These are phyloP conservation scores for Drosophila repleta DNA, from an alignment of 1,140 invertebrate genomes.

Conservation along the genomic window DNA sequence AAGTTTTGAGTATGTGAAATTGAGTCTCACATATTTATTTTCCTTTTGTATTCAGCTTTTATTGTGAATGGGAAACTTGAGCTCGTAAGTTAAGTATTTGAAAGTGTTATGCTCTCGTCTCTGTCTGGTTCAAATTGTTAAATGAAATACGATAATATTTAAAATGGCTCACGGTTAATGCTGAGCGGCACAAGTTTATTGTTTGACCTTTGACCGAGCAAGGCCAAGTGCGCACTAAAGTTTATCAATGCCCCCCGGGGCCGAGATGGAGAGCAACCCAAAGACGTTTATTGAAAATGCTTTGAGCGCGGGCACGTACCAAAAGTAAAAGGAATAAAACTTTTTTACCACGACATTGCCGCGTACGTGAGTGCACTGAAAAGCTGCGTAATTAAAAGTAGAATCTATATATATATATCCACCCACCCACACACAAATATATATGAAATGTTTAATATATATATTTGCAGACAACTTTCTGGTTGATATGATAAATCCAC, in stretches of 20 bases:
- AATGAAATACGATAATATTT: constrained; percentile 41
- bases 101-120: too few species aligned
- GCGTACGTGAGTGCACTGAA: constrained; percentile 65
- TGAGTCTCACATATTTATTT: too few species aligned
- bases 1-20: too few species aligned
- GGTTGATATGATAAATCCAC: constrained; percentile 78
- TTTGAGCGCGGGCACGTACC: constrained; percentile 71
- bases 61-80: constrained; percentile 22
- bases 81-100: too few species aligned
- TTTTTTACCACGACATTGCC: constrained; percentile 53
- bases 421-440: constrained; percentile 13
- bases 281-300: constrained; percentile 72
- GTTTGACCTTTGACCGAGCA: constrained; percentile 33
- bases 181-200: background rate
- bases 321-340: constrained; percentile 55
- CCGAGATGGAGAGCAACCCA: constrained; percentile 42
- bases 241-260: constrained; percentile 48
- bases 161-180: constrained; percentile 9
- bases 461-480: constrained; percentile 57
- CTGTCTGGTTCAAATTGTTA: constrained; percentile 11
- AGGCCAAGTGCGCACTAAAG: constrained; percentile 65
- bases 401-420: constrained; percentile 44
- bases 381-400: constrained; percentile 75
- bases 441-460: constrained; percentile 43
- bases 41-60: too few species aligned